A percentile compares a stretch with the other conserved stretches of the same genome.
phyloP scores from a whole-genome alignment of 2,888 invertebrate genomes.

The Caenorhabditis becei region DNA sequence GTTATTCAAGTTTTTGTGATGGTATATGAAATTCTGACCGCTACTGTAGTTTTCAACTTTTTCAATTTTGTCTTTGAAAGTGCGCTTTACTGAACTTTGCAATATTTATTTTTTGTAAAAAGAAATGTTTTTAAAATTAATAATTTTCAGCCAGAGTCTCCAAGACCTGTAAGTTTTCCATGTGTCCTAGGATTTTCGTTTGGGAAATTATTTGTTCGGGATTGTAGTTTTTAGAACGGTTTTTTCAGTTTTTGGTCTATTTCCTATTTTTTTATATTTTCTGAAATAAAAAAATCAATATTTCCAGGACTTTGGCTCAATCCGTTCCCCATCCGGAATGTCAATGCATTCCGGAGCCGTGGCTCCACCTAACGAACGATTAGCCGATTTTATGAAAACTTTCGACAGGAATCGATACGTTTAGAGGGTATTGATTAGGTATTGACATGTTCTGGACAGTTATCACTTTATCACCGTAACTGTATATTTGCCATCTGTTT shows the following conservation, averaged over 20 bases:
- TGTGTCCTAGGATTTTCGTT: background rate
- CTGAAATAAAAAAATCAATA: background rate
- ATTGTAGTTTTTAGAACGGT: background rate
- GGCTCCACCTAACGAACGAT: constrained; percentile 19
- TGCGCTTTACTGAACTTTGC: no score
- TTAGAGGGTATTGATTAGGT: constrained; percentile 9
- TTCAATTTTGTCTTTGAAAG: background rate
- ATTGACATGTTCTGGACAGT: background rate
- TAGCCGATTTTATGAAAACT: constrained; percentile 59
- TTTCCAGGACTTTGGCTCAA: constrained; percentile 50
- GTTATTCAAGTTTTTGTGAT: no score
- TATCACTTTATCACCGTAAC: background rate
- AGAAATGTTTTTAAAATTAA: constrained; percentile 8
- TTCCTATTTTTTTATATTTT: background rate
- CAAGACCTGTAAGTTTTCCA: constrained; percentile 32
- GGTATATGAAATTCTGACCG: no score
- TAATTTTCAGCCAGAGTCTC: constrained; percentile 39
- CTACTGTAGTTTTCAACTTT: background rate
- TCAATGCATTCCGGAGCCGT: constrained; percentile 26
- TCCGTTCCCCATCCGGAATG: constrained; percentile 20
- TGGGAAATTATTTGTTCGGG: background rate
- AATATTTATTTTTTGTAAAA: background rate
- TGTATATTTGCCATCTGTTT: constrained; percentile 27
- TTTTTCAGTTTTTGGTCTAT: background rate
- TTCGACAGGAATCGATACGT: constrained; percentile 66